Percentiles rank a stretch among this genome's conserved stretches.
Evolutionary conservation across 2,888 invertebrate species (phyloP).

Genomic region (Amorpha juglandis): DNA sequence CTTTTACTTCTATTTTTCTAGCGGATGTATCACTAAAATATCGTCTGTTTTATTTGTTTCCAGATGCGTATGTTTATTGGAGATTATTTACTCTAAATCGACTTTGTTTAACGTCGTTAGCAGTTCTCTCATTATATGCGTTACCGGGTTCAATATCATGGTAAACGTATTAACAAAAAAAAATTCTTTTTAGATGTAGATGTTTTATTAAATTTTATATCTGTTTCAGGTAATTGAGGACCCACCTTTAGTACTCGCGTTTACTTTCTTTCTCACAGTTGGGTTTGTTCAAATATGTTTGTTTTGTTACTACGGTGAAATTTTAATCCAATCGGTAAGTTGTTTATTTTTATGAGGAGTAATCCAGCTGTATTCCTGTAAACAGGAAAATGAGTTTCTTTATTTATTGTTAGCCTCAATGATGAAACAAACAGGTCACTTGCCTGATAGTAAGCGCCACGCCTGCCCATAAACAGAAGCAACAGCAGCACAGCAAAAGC

Average conservation of each 20-base stretch:
- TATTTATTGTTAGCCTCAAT: too few relatives aligned
- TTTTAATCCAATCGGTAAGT: conserved; percentile 58
- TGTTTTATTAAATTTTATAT: not conserved
- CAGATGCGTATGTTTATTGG: conserved; percentile 59
- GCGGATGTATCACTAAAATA: not conserved
- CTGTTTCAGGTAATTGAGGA: conserved; percentile 57
- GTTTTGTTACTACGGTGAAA: conserved; percentile 62
- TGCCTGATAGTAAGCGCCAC: too few relatives aligned
- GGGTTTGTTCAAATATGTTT: conserved; percentile 59
- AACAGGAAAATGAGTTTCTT: not conserved
- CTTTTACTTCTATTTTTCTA: not conserved
- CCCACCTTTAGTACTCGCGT: conserved; percentile 49
- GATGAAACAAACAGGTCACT: too few relatives aligned
- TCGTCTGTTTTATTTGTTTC: conserved; percentile 33
- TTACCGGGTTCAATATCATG: conserved; percentile 60
- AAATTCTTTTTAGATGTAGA: conserved; percentile 1
- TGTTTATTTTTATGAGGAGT: conserved; percentile 24
- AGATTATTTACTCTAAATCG: conserved; percentile 54
- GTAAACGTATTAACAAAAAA: conserved; percentile 43
- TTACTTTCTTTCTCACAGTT: conserved; percentile 50
- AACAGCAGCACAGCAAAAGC: too few relatives aligned
- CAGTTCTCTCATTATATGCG: conserved; percentile 62
- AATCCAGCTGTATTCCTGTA: not conserved
- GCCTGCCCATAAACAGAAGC: too few relatives aligned
- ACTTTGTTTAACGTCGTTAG: conserved; percentile 56